Conservation (phyloP, 2,888 invertebrate species). For the Harpagoxenus sublaevis region DNA sequence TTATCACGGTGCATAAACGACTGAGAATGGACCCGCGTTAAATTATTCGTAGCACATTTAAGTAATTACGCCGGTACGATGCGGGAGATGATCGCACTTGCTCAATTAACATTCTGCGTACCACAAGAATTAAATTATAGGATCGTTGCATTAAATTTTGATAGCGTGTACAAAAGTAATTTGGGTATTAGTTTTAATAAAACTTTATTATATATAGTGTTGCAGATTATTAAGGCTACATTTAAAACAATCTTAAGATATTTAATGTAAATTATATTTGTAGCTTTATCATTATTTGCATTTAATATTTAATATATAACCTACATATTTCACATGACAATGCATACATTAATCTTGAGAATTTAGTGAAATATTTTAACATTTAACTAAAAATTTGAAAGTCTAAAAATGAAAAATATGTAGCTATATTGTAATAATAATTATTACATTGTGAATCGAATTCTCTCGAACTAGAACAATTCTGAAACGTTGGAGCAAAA, state of each 20-base stretch:
- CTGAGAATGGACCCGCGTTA: neutral
- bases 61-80: neutral
- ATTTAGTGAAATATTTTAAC: too few relatives aligned
- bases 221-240: neutral
- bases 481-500: neutral
- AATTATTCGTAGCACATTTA: slow-evolving; percentile 17
- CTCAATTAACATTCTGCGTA: slow-evolving; percentile 6
- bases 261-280: neutral
- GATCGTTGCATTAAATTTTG: neutral
- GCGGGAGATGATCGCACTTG: neutral
- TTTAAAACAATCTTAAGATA: neutral
- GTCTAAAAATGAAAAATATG: too few relatives aligned
- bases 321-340: neutral
- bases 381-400: too few relatives aligned
- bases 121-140: neutral
- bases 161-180: neutral
- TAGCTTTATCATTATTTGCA: neutral
- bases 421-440: neutral
- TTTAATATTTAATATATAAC: neutral
- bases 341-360: too few relatives aligned
- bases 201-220: neutral
- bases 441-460: neutral
- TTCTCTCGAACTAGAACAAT: neutral
- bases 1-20: slow-evolving; percentile 4
- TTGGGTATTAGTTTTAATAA: neutral